These are phyloP conservation scores for Hipposideros larvatus DNA, from an alignment of 2,797 vertebrate species.

Conservation along the genomic window DNA sequence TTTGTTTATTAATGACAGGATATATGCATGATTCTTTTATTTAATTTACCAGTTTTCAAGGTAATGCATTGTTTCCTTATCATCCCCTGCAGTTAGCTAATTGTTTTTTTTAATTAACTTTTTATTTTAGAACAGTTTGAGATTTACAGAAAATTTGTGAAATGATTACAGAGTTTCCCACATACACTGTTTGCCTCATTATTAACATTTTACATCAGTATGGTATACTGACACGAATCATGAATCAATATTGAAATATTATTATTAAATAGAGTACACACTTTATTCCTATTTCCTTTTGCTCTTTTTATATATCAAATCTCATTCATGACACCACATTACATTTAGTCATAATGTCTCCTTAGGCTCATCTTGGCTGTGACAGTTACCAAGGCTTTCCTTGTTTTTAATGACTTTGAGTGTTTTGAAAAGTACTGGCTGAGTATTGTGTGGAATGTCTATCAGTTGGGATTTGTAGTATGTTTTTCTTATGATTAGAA, in stretches of 20 bases:
- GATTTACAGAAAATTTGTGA: not conserved
- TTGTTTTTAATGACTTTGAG: not conserved
- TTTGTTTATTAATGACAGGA: not conserved
- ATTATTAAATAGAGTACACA: not conserved
- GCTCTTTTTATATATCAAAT: not conserved
- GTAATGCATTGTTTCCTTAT: not conserved
- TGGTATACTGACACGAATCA: not conserved
- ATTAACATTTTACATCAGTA: not conserved
- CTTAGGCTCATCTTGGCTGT: not conserved
- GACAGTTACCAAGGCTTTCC: not conserved
- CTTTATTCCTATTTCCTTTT: not conserved
- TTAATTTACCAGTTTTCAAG: constrained; percentile 15
- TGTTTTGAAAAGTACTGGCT: not conserved
- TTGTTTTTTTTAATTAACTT: not conserved
- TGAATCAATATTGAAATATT: not conserved
- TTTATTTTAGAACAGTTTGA: constrained; percentile 45
- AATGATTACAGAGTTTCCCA: not conserved
- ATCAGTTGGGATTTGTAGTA: not conserved
- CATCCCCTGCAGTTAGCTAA: not conserved
- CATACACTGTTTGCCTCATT: not conserved
- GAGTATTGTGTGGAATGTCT: not conserved
- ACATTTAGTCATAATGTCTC: not conserved
- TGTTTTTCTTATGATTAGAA: not conserved
- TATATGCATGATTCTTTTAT: not conserved
- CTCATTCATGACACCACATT: not conserved